Base-by-base conservation (phyloP, 2,113 vertebrate genomes). In the Serinus canaria region DNA sequence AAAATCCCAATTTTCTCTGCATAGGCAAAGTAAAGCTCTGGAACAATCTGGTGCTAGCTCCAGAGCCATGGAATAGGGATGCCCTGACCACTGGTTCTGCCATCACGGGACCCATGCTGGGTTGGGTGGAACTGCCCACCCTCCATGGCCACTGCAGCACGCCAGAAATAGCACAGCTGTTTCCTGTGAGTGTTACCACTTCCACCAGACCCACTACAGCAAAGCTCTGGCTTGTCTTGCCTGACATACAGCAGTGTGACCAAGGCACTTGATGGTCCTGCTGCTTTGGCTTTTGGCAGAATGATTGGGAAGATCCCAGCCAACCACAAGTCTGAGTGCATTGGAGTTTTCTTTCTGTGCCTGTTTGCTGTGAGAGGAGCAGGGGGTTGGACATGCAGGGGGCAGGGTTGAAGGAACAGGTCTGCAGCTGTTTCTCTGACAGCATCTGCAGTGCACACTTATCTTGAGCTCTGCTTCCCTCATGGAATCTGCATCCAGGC, bases 141-240 rank as follows among this genome's bases (percentile, higher is more conserved):
- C 53, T 75, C 9, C 13, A 30, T 30, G 18, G 31, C 12, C 5
- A 0, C 31, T 37, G 59, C 64, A 89, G 24, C 50, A 59, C 83
- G 43, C 33, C 44, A 80, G 63, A 81, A 94, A 43, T 11, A 79
- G 30, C 27, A 52, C 3, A 2, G 30, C 39, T 75, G 10, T 24
- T 88, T 56, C 33, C 66, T 0, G 0, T 28, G 39, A 76, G 31
- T 2, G 16, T 35, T 47, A 27, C 21, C 16, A 13, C n/a, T 85
- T 82, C 41, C 50, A 69, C 28, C 49, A 62, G 52, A 66, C 22
- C 13, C 31, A 14, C 24, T 17, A 1, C 8, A 50, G 33, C 16
- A 79, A 79, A 64, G 33, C n/a, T 55, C 44, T 60, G 47, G 7
- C 35, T 50, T 37, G 27, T 37, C 67, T 39, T 76, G 10, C 25